Conservation (phyloP, 2,797 vertebrate species). For the Apogon talboti region DNA sequence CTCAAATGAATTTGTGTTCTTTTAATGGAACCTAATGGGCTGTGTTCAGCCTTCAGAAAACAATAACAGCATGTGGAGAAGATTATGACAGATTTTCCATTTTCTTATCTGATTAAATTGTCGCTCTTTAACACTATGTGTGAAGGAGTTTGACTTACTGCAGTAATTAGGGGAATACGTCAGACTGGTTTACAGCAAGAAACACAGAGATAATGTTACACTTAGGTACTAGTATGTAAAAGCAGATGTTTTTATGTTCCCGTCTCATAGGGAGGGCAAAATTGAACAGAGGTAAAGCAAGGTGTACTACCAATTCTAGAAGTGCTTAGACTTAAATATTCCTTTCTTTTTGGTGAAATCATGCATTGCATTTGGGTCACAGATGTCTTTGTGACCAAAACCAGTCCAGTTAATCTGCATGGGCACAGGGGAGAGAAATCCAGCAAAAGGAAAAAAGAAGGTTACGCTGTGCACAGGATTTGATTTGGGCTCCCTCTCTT, state of each 20-base stretch:
- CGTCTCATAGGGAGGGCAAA: conserved; percentile 25
- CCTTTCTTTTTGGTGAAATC: conserved; percentile 13
- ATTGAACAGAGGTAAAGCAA: conserved; percentile 3
- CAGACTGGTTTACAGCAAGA: background rate
- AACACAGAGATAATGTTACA: too few species aligned
- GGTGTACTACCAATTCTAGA: conserved; percentile 9
- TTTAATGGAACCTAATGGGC: conserved; percentile 68
- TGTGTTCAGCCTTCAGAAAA: conserved; percentile 52
- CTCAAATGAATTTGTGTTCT: conserved; percentile 55
- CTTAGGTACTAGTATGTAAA: too few species aligned
- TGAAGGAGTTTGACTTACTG: conserved; percentile 9
- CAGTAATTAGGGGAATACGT: background rate
- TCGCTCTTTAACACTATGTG: conserved; percentile 11
- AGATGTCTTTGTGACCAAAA: conserved; percentile 61
- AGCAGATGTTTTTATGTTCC: too few species aligned
- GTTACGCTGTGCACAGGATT: conserved; percentile 66
- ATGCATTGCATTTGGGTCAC: conserved; percentile 59
- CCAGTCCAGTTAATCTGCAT: conserved; percentile 67
- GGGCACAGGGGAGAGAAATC: conserved; percentile 59
- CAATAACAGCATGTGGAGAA: conserved; percentile 40
- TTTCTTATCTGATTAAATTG: conserved; percentile 1
- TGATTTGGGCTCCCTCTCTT: conserved; percentile 56
- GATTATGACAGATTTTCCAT: conserved; percentile 42
- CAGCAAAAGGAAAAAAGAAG: conserved; percentile 41
- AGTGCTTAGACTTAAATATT: conserved; percentile 16